Conservation (phyloP, 2,113 vertebrate species). For the Aramus guarauna region DNA sequence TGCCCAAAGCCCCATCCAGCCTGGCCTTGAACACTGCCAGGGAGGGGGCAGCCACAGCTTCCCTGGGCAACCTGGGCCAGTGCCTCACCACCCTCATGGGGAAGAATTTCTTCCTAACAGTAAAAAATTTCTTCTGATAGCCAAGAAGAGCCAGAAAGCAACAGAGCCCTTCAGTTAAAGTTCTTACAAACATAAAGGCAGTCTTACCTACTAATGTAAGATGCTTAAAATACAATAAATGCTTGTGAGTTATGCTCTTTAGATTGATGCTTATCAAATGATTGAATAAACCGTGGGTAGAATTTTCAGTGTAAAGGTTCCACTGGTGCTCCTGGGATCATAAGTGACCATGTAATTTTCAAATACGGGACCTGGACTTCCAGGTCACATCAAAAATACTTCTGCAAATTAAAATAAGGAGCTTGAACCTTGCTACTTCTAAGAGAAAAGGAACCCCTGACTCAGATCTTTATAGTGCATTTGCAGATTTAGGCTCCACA, state of each 20-base stretch:
- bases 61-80: too few species aligned
- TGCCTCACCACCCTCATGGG: too few species aligned
- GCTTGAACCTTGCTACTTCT: background rate
- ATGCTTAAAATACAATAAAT: background rate
- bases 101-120: too few species aligned
- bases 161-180: background rate
- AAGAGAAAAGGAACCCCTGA: background rate
- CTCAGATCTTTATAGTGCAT: background rate
- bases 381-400: background rate
- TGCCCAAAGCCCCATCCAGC: too few species aligned
- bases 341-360: background rate
- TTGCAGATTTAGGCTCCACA: background rate
- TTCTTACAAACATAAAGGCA: background rate
- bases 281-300: background rate
- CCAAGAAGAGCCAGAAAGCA: background rate
- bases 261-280: background rate
- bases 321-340: background rate
- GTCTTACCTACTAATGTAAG: background rate
- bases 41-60: too few species aligned
- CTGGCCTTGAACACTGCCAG: too few species aligned
- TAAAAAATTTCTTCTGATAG: background rate
- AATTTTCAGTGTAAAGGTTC: background rate
- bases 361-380: background rate
- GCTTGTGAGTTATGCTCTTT: background rate
- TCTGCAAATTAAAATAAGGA: background rate